These are phyloP conservation scores for Lithobates pipiens DNA, from an alignment of 2,797 vertebrate genomes.

Conservation along the genomic window DNA sequence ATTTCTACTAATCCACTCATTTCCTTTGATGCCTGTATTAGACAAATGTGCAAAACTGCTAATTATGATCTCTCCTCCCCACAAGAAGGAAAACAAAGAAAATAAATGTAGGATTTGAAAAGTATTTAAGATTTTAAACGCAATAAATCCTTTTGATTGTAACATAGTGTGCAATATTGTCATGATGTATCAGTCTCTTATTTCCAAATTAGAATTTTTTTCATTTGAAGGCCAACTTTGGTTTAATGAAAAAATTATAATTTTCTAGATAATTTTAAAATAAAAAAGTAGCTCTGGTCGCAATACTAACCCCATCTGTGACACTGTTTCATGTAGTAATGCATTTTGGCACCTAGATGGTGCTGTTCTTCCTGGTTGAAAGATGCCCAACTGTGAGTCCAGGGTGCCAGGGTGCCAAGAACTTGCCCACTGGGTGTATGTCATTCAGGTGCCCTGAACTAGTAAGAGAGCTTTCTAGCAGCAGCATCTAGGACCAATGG, in stretches of 20 bases:
- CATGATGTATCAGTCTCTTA: not conserved
- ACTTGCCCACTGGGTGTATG: no score
- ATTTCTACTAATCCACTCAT: constrained; percentile 27
- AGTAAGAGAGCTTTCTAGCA: no score
- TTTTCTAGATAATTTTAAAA: no score
- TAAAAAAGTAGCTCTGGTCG: not conserved
- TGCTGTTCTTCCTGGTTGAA: no score
- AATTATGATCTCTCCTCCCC: not conserved
- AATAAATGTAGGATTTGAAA: constrained; percentile 1
- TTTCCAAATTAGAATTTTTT: not conserved
- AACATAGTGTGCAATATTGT: not conserved
- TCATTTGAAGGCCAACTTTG: not conserved
- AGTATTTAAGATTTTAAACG: not conserved
- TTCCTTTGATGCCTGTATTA: constrained; percentile 50
- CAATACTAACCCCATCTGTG: no score
- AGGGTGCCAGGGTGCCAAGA: no score
- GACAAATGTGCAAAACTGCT: constrained; percentile 43
- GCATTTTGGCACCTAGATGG: no score
- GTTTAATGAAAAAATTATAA: not conserved
- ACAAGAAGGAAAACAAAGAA: not conserved
- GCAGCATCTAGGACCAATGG: no score
- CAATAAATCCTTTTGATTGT: not conserved
- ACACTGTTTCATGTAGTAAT: no score
- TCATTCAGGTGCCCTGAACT: no score
- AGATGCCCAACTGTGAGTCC: no score